Conservation (phyloP, 2,797 vertebrate species). For the Myotis vivesi region DNA sequence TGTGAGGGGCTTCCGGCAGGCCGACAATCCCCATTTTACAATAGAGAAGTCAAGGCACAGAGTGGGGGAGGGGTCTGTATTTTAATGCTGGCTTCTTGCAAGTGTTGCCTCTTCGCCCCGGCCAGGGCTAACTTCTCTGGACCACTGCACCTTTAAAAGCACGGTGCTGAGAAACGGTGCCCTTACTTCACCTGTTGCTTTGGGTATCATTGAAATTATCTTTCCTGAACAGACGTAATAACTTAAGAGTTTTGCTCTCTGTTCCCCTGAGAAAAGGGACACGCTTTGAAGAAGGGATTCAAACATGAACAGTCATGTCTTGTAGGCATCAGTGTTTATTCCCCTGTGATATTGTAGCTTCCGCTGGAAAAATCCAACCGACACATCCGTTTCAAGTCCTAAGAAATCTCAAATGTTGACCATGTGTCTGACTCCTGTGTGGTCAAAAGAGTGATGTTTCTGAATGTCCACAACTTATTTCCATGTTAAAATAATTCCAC, state of each 20-base stretch:
- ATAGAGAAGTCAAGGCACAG: background rate
- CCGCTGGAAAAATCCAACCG: slow-evolving; percentile 72
- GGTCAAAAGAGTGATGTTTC: slow-evolving; percentile 67
- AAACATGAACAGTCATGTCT: slow-evolving; percentile 44
- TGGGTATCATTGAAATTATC: background rate
- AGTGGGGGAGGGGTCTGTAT: fast-evolving
- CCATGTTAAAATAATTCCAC: slow-evolving; percentile 81
- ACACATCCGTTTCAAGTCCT: slow-evolving; percentile 64
- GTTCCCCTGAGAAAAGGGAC: slow-evolving; percentile 4
- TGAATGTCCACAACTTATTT: slow-evolving; percentile 75
- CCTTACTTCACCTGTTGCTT: background rate
- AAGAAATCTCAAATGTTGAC: slow-evolving; percentile 74
- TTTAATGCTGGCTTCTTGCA: background rate
- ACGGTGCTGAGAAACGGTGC: background rate
- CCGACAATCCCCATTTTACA: background rate
- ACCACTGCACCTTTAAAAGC: background rate
- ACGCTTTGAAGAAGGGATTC: slow-evolving; percentile 44
- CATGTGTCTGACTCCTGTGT: slow-evolving; percentile 79
- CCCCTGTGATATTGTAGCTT: slow-evolving; percentile 57
- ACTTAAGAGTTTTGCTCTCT: background rate
- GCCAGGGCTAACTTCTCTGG: background rate
- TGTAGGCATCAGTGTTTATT: slow-evolving; percentile 63
- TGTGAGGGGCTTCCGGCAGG: background rate
- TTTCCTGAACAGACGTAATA: background rate
- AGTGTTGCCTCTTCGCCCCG: fast-evolving